Evolutionary conservation across 2,113 vertebrate species (phyloP).

Genomic region (Chaetodon trifascialis): DNA sequence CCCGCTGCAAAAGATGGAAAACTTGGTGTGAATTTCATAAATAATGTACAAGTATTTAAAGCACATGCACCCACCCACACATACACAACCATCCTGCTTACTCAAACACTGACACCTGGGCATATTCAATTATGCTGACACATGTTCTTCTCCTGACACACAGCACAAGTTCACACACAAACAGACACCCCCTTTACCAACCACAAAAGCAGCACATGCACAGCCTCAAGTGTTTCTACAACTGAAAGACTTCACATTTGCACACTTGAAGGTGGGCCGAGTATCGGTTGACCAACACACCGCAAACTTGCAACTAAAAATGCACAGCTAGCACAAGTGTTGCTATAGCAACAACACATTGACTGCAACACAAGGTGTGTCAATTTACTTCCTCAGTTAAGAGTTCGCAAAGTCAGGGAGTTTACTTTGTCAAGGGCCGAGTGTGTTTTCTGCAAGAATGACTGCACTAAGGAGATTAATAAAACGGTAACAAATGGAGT

Average conservation of each 20-base stretch:
- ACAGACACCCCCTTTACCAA: background rate
- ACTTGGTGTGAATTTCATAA: slow-evolving; percentile 77
- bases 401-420: background rate
- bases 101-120: slow-evolving; percentile 56
- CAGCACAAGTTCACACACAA: slow-evolving; percentile 32
- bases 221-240: background rate
- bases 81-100: slow-evolving; percentile 23
- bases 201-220: slow-evolving; percentile 14
- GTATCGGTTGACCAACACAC: slow-evolving; percentile 20
- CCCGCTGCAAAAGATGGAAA: slow-evolving; percentile 72
- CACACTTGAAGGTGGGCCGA: slow-evolving; percentile 7
- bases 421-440: background rate
- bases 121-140: slow-evolving; percentile 68
- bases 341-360: slow-evolving; percentile 1
- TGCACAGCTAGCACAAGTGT: slow-evolving; percentile 2
- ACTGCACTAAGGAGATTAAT: background rate
- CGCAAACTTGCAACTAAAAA: slow-evolving; percentile 17
- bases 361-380: background rate
- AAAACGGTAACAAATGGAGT: background rate
- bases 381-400: background rate
- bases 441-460: background rate
- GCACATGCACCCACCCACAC: background rate
- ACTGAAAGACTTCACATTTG: slow-evolving; percentile 14
- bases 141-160: slow-evolving; percentile 46
- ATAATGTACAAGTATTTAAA: slow-evolving; percentile 70